Percentiles rank a stretch among this genome's conserved stretches.
phyloP scores from a whole-genome alignment of 1,140 invertebrate species.

The Ostrea denselamellosa region DNA sequence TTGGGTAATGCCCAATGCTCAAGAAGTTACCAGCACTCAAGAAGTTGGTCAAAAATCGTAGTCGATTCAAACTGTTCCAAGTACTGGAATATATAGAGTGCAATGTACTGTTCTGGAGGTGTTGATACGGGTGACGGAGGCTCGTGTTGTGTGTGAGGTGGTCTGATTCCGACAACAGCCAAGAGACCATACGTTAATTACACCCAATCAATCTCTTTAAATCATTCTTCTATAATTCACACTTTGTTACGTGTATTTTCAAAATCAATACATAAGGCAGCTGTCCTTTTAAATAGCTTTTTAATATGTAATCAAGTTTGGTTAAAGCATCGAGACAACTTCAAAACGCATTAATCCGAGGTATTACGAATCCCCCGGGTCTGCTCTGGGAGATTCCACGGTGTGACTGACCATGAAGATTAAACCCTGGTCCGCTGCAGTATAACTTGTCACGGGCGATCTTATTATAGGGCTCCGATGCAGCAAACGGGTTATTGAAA shows the following conservation, averaged over 20 bases:
- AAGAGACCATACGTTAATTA: constrained; percentile 17
- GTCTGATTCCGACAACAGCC: constrained; percentile 5
- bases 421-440: background rate
- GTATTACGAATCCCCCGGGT: background rate
- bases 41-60: too few relatives aligned
- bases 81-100: background rate
- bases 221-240: constrained; percentile 34
- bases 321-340: constrained; percentile 25
- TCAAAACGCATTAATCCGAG: background rate
- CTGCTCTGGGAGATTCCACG: background rate
- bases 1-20: too few relatives aligned
- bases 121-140: constrained; percentile 12
- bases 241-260: constrained; percentile 31
- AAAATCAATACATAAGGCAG: constrained; percentile 21
- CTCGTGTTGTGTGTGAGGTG: background rate
- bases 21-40: too few relatives aligned
- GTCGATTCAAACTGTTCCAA: too few relatives aligned
- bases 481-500: background rate
- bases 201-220: constrained; percentile 34
- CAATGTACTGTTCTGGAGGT: background rate
- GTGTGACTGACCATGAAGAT: constrained; percentile 2
- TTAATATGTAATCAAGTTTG: constrained; percentile 36
- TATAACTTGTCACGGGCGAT: background rate
- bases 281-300: constrained; percentile 31
- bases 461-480: background rate